Conservation (phyloP, 2,113 vertebrate genomes). For the Albula goreensis region DNA sequence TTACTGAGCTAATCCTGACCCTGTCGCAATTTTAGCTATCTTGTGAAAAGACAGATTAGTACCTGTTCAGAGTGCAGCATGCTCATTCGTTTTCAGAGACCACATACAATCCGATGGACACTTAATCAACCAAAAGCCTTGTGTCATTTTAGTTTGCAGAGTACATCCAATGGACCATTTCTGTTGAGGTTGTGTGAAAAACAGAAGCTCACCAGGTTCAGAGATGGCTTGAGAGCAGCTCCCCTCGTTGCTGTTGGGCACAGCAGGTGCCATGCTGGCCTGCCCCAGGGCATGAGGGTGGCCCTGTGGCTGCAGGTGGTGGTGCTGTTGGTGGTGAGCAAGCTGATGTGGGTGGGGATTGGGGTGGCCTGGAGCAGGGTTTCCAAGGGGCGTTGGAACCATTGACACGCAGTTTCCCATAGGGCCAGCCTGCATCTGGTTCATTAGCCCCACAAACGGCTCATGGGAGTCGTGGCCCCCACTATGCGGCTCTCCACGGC, state of each 20-base stretch:
- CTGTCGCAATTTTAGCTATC: too few species aligned
- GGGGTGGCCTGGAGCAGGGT: constrained; percentile 58
- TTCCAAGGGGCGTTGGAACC: constrained; percentile 69
- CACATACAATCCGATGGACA: too few species aligned
- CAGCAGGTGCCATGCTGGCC: constrained; percentile 65
- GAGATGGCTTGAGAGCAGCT: constrained; percentile 75
- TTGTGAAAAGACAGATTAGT: too few species aligned
- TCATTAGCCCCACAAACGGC: constrained; percentile 74
- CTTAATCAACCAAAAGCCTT: too few species aligned
- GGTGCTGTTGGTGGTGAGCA: constrained; percentile 40
- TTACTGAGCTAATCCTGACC: too few species aligned
- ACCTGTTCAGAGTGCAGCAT: too few species aligned
- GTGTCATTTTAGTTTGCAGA: too few species aligned
- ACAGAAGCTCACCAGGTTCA: constrained; percentile 76
- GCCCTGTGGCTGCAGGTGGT: constrained; percentile 44
- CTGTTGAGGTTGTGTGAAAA: neutral
- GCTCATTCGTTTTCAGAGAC: too few species aligned
- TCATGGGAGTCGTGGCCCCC: constrained; percentile 60
- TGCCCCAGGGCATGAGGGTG: constrained; percentile 71
- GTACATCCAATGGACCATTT: too few species aligned
- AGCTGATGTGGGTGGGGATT: constrained; percentile 26
- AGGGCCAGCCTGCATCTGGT: constrained; percentile 70
- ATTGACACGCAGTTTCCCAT: constrained; percentile 72
- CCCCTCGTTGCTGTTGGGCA: constrained; percentile 76
- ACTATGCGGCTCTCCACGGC: constrained; percentile 70